Evolutionary conservation across 1,140 invertebrate genomes (phyloP), one percentile per base, ranked within the genome.

Genomic region (Zaprionus capensis): DNA sequence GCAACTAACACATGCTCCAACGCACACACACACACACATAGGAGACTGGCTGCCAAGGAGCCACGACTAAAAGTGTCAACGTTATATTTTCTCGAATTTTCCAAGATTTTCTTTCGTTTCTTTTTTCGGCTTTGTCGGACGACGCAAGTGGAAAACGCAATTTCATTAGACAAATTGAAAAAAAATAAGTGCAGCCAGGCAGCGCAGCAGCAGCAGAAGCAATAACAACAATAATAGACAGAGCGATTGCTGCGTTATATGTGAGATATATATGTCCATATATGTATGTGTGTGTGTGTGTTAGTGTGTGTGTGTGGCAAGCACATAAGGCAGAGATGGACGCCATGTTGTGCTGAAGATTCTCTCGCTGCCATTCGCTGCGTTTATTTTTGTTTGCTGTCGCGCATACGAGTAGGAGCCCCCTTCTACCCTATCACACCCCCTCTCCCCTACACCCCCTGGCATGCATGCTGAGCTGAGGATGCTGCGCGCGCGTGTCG

Each of bases 91-190:
- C 86, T 90, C 72, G 81, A 88, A 88, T 81, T 88, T 76, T 69
- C 84, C 85, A 88, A 90, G 81, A 84, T 68, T 74, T 75, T 36
- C 4, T 53, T 36, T 63, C 65, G 61, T 55, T 58, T 31, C 28
- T 49, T 68, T 65, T 71, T 75, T 41, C 22, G 26, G 22, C 20
- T 57, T 22, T 71, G 34, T 38, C 65, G 66, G 61, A 66, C 68
- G 67, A 68, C 77, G 82, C 80, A 88, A 88, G 83, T 90, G 85
- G 81, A 82, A 90, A 90, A 91, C 83, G 90, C 90, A 91, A 91
- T 91, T 91, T 91, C 90, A 91, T 91, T 91, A 91, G 81, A 91
- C 86, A 91, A 91, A 91, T 91, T 91, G 90, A 90, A 91, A 91
- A 91, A 91, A 91, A 91, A 90, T 84, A 88, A 87, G 81, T 87